Evolutionary conservation across 2,797 vertebrate species (phyloP).

Genomic region (Florisuga fusca): DNA sequence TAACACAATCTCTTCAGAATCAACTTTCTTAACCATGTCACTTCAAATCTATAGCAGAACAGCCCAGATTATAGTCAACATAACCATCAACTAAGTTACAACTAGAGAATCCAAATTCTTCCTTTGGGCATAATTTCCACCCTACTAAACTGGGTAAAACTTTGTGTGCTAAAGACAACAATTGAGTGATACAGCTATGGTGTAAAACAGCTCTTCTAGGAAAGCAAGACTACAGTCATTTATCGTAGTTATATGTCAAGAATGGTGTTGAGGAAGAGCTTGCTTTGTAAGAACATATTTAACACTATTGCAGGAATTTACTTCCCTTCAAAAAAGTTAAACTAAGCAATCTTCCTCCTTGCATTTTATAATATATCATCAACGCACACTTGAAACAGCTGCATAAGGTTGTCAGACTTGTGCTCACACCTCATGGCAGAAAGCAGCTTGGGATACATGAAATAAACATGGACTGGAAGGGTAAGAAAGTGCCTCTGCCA

Average conservation of each 20-base stretch:
- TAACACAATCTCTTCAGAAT: background rate
- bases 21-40: background rate
- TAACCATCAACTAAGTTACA: no score
- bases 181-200: background rate
- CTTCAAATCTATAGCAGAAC: background rate
- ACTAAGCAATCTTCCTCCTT: background rate
- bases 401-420: background rate
- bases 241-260: background rate
- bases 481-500: background rate
- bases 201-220: background rate
- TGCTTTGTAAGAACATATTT: background rate
- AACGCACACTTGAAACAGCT: background rate
- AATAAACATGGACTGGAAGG: background rate
- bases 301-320: background rate
- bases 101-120: background rate
- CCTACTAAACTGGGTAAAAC: background rate
- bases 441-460: background rate
- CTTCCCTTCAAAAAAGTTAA: background rate
- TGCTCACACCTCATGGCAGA: background rate
- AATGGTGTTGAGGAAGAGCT: background rate
- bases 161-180: background rate
- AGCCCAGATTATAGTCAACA: background rate
- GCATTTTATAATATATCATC: background rate
- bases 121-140: background rate
- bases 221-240: background rate